Base-by-base conservation (phyloP, 2,888 invertebrate genomes). In the Eupithecia exiguata region DNA sequence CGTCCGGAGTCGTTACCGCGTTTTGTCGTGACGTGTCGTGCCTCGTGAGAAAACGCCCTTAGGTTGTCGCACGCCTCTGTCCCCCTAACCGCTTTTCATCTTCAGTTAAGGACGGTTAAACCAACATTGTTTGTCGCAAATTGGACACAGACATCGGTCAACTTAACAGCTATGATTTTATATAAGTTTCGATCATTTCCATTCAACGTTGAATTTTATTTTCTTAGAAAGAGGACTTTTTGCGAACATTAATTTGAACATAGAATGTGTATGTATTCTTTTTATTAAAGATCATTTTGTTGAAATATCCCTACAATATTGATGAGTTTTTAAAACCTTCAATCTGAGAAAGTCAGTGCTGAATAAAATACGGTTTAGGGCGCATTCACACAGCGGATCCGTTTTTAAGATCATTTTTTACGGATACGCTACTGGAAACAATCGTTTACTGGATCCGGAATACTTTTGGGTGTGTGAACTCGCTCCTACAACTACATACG, bases 91-190 rank as follows among this genome's bases (percentile, higher is more conserved):
- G 68, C 76, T 75, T 78, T 79, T 81, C 78, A 83, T 78, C 79
- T 78, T 79, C 77, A 75, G 79, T 75, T 79, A 75, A 79, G 77
- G 77, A 79, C 79, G 74, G 80, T 79, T 80, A 79, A 82, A 79
- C 76, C 71, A 79, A 82, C 79, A 77, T 71, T 72, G 78, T 77
- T 83, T 62, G 74, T 77, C 74, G 63, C 78, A 81, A 80, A 79
- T 81, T 81, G 74, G 77, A 80, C 74, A 77, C 78, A 74, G 74
- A 71, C 72, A 72, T 70, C 68, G 75, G 74, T 77, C 76, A 72
- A 71, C 76, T 74, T 72, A 71, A 69, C 69, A 65, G 75, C 12
- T 25, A 25, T 1, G 53, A 53, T 0, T 53, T 21, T 3, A 49
- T 49, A 2, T n/a, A 9, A 21, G 10, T 21, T 53, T 53, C 21